Evolutionary conservation across 37 sponge, comb jelly and placozoan species (phyloP).

Genomic region (Oscarella lobularis): DNA sequence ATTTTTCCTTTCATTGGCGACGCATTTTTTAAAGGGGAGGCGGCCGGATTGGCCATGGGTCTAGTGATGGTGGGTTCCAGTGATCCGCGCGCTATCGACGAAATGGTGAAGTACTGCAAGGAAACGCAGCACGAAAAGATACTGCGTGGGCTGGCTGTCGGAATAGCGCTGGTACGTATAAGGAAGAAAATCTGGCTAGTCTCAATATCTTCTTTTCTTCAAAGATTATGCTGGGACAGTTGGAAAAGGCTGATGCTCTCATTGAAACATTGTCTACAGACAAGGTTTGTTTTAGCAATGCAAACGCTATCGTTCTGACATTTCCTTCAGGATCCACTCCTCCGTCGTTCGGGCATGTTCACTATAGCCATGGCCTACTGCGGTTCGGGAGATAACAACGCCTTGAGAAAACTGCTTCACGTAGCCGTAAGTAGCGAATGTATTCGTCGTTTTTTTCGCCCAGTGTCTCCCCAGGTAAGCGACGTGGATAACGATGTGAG

Average conservation of each 20-base stretch:
- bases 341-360: constrained; percentile 77
- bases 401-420: constrained; percentile 78
- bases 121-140: constrained; percentile 99
- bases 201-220: neutral
- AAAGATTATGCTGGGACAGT: constrained; percentile 70
- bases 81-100: constrained; percentile 27
- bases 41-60: constrained; percentile 94
- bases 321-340: constrained; percentile 54
- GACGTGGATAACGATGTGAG: constrained; percentile 96
- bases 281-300: constrained; percentile 30
- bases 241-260: constrained; percentile 78
- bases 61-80: constrained; percentile 89
- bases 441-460: constrained; percentile 1
- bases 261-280: constrained; percentile 64
- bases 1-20: neutral
- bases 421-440: constrained; percentile 84
- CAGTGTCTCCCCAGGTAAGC: constrained; percentile 30
- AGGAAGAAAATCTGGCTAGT: neutral
- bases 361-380: constrained; percentile 95
- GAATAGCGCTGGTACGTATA: constrained; percentile 69
- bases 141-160: constrained; percentile 85
- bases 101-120: constrained; percentile 80
- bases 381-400: constrained; percentile 85
- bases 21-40: constrained; percentile 43
- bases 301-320: neutral